Evolutionary conservation across 1,140 invertebrate genomes (phyloP).

Genomic region (Plodia interpunctella): DNA sequence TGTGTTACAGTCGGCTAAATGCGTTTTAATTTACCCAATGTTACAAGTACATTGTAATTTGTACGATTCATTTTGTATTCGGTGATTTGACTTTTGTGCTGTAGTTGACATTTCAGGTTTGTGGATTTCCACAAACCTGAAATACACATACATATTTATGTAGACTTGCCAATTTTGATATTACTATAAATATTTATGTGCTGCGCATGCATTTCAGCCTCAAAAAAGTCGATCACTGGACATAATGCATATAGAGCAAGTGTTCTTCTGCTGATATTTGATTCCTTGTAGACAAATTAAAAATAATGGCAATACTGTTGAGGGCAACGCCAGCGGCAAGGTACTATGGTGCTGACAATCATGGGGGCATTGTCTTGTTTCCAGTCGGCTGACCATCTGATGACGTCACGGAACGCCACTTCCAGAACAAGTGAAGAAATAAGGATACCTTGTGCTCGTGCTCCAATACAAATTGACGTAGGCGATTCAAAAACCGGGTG

Average conservation of each 20-base stretch:
- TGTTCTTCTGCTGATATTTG: background rate
- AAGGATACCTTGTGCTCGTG: background rate
- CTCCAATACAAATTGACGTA: too few relatives aligned
- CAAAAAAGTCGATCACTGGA: too few relatives aligned
- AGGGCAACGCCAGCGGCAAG: constrained; percentile 30
- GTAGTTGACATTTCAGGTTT: too few relatives aligned
- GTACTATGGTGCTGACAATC: constrained; percentile 9
- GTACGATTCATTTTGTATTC: too few relatives aligned
- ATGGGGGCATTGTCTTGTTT: constrained; percentile 53
- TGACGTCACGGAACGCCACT: constrained; percentile 58
- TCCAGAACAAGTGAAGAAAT: constrained; percentile 30
- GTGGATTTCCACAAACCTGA: too few relatives aligned
- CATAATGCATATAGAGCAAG: too few relatives aligned
- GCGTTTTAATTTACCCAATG: background rate
- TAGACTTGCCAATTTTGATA: too few relatives aligned
- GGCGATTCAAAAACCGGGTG: too few relatives aligned
- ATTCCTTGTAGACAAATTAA: background rate
- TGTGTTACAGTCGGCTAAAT: background rate
- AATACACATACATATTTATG: too few relatives aligned
- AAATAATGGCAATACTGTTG: constrained; percentile 7
- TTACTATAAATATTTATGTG: too few relatives aligned
- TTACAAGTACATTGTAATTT: background rate
- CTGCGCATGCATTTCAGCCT: too few relatives aligned
- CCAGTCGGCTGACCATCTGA: constrained; percentile 51
- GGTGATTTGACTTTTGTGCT: too few relatives aligned